A percentile compares a stretch with the other conserved stretches of the same genome.
These are phyloP conservation scores for Oscheius sp. DNA, from an alignment of 2,888 invertebrate species.

Conservation along the genomic window DNA sequence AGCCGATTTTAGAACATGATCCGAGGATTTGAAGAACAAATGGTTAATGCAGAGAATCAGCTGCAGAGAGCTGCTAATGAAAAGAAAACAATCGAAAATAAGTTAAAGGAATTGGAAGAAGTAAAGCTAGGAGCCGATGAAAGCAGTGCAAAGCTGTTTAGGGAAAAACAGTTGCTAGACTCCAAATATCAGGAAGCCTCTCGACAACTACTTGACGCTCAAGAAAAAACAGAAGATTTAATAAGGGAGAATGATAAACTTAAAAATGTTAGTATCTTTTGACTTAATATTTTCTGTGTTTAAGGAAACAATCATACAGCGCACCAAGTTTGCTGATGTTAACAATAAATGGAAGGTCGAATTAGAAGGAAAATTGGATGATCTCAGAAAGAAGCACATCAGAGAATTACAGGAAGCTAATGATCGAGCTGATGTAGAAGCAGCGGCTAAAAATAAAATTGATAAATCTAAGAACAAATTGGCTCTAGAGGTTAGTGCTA, in stretches of 20 bases:
- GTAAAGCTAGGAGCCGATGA: slow-evolving; percentile 37
- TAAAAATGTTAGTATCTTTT: neutral
- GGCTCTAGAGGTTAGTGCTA: slow-evolving; percentile 82
- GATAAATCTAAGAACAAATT: slow-evolving; percentile 88
- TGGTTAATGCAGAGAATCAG: slow-evolving; percentile 95
- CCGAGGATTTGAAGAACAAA: slow-evolving; percentile 68
- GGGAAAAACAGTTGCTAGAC: slow-evolving; percentile 90
- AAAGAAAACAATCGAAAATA: slow-evolving; percentile 94
- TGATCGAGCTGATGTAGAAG: slow-evolving; percentile 42
- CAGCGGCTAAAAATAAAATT: slow-evolving; percentile 59
- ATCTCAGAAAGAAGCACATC: slow-evolving; percentile 71
- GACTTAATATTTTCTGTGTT: neutral
- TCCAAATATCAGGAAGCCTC: slow-evolving; percentile 90
- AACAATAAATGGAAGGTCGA: slow-evolving; percentile 88
- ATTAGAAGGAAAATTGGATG: slow-evolving; percentile 83
- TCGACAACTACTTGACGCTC: slow-evolving; percentile 92
- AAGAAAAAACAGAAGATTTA: slow-evolving; percentile 82
- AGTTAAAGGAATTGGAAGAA: slow-evolving; percentile 73
- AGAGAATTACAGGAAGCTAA: slow-evolving; percentile 81
- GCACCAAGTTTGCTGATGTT: slow-evolving; percentile 66
- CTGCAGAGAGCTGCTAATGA: slow-evolving; percentile 95
- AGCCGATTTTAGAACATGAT: slow-evolving; percentile 29
- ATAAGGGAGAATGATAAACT: slow-evolving; percentile 78
- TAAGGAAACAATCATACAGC: slow-evolving; percentile 76
- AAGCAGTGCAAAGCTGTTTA: neutral